Evolutionary conservation across 30 jellyfish, hydroid and myxozoan species (phyloP).

Genomic region (Nemopilema nomurai): DNA sequence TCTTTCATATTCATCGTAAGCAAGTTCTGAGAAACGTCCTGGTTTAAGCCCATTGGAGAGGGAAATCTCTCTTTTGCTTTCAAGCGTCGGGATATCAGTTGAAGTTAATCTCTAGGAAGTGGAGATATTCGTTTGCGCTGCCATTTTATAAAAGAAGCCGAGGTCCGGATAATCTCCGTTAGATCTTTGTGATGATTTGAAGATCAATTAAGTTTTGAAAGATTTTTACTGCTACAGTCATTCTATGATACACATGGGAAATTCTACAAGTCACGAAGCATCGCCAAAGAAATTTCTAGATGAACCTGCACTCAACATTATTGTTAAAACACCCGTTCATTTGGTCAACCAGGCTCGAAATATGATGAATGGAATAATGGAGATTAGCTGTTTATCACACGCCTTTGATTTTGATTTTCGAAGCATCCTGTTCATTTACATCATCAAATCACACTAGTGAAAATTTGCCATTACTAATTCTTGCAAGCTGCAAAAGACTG

Average conservation of each 20-base stretch:
- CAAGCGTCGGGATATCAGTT: conserved; percentile 2
- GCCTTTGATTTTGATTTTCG: no score
- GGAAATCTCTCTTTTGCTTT: conserved; percentile 45
- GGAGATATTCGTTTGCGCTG: conserved; percentile 31
- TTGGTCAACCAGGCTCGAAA: no score
- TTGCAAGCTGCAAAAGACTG: no score
- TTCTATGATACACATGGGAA: not conserved
- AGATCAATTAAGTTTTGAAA: not conserved
- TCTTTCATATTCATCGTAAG: not conserved
- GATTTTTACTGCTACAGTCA: not conserved
- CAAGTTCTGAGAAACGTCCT: conserved; percentile 45
- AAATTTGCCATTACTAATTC: no score
- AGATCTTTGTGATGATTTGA: not conserved
- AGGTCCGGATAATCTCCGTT: not conserved
- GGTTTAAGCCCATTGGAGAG: not conserved
- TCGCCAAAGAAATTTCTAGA: no score
- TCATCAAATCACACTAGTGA: no score
- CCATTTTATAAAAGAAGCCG: not conserved
- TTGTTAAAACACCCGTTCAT: no score
- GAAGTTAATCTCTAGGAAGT: conserved; percentile 32
- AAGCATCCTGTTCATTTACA: no score
- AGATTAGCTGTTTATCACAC: no score
- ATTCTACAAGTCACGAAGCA: not conserved
- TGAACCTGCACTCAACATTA: no score
- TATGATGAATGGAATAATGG: no score